Conservation (phyloP, 2,797 vertebrate species). For the Petrocephalus sullivani region DNA sequence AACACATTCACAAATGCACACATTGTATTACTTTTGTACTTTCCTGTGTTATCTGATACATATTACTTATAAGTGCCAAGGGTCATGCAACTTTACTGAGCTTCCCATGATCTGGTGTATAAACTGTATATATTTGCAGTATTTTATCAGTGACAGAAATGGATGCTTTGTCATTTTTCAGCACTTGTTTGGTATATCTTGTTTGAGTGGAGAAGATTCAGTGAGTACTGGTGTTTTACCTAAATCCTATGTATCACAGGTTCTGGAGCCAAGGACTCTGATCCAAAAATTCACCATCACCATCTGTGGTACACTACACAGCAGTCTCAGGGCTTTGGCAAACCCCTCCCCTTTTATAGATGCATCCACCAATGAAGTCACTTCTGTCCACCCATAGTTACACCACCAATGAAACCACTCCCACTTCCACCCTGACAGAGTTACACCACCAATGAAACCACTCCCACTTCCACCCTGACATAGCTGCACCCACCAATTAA, state of each 20-base stretch:
- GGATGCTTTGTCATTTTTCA: slow-evolving; percentile 49
- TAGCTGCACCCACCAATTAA: neutral
- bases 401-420: neutral
- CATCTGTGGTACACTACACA: neutral
- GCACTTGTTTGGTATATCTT: slow-evolving; percentile 6
- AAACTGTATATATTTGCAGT: slow-evolving; percentile 68
- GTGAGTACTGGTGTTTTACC: neutral
- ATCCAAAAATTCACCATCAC: neutral
- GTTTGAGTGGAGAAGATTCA: neutral
- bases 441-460: neutral
- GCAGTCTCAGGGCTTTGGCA: neutral
- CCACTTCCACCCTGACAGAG: neutral
- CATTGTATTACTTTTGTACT: slow-evolving; percentile 26
- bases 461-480: neutral
- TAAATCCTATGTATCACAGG: neutral
- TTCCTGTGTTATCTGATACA: slow-evolving; percentile 41
- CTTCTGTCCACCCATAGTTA: neutral
- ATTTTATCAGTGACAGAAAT: slow-evolving; percentile 64
- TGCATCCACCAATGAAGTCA: neutral
- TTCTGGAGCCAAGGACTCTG: neutral
- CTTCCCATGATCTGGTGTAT: slow-evolving; percentile 62
- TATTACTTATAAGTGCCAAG: slow-evolving; percentile 37
- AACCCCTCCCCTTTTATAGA: neutral
- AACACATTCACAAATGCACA: slow-evolving; percentile 7
- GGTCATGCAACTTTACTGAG: slow-evolving; percentile 45